Evolutionary conservation across 2,797 vertebrate species (phyloP).

Genomic region (Crocodylus rhombifer): DNA sequence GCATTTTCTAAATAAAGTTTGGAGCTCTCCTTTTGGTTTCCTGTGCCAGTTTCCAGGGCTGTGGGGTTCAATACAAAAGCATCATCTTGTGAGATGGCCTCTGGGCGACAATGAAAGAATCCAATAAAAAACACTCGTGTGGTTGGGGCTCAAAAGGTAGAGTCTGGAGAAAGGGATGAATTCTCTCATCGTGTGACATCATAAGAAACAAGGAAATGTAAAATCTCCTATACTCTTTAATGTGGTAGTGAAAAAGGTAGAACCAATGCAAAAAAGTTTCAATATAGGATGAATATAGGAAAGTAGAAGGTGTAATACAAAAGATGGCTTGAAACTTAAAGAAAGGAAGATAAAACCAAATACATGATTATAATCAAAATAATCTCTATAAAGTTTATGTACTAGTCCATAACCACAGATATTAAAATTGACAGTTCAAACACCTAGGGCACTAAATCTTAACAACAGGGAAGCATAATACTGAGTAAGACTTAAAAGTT

Average conservation of each 20-base stretch:
- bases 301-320: fast-evolving
- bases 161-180: too few species aligned
- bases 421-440: fast-evolving
- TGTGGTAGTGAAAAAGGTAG: not conserved
- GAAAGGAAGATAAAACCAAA: not conserved
- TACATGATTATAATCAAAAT: fast-evolving
- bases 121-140: too few species aligned
- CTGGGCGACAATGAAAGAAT: too few species aligned
- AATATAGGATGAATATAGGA: fast-evolving
- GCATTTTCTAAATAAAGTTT: too few species aligned
- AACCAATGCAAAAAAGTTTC: not conserved
- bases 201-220: too few species aligned
- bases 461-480: not conserved
- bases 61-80: too few species aligned
- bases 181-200: too few species aligned
- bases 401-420: not conserved
- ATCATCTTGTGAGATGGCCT: too few species aligned
- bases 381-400: fast-evolving
- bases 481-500: not conserved
- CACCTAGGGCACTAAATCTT: not conserved
- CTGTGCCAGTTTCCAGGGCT: too few species aligned
- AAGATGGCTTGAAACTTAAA: fast-evolving
- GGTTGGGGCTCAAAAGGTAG: too few species aligned
- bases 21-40: too few species aligned
- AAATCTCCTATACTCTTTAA: not conserved